Evolutionary conservation across 1,140 invertebrate species (phyloP).

Genomic region (Tetramorium simillimum): DNA sequence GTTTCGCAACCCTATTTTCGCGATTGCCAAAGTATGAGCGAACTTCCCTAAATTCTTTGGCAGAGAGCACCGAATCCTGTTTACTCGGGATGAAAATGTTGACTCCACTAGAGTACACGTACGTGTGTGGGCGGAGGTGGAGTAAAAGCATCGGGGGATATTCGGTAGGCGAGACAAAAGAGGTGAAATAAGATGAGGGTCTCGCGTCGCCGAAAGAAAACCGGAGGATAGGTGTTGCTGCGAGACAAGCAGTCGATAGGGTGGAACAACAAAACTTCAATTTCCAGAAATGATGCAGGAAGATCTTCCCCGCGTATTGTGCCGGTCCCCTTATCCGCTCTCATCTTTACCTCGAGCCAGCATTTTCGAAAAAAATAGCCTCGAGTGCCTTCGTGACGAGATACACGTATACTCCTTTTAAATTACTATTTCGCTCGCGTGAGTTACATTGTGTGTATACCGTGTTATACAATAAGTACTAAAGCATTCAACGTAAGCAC

Average conservation of each 20-base stretch:
- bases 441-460: background rate
- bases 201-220: constrained; percentile 31
- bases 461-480: background rate
- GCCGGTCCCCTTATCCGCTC: constrained; percentile 64
- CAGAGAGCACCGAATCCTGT: constrained; percentile 21
- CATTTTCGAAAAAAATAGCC: constrained; percentile 30
- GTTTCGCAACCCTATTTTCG: background rate
- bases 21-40: background rate
- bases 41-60: constrained; percentile 18
- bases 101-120: background rate
- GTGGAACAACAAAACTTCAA: constrained; percentile 81
- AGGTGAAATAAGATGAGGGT: constrained; percentile 53
- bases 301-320: constrained; percentile 80
- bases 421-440: constrained; percentile 9
- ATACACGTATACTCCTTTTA: background rate
- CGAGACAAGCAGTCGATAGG: constrained; percentile 63
- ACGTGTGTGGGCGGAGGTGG: background rate
- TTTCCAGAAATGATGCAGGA: constrained; percentile 78
- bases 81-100: constrained; percentile 27
- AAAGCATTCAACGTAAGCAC: background rate
- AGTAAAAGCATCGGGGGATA: constrained; percentile 49
- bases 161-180: constrained; percentile 53
- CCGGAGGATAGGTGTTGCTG: constrained; percentile 7
- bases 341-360: background rate
- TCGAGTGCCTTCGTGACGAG: background rate